Percentiles rank a stretch among this genome's conserved stretches.
These are phyloP conservation scores for Mobula birostris DNA, from an alignment of 2,113 vertebrate species.

Conservation along the genomic window DNA sequence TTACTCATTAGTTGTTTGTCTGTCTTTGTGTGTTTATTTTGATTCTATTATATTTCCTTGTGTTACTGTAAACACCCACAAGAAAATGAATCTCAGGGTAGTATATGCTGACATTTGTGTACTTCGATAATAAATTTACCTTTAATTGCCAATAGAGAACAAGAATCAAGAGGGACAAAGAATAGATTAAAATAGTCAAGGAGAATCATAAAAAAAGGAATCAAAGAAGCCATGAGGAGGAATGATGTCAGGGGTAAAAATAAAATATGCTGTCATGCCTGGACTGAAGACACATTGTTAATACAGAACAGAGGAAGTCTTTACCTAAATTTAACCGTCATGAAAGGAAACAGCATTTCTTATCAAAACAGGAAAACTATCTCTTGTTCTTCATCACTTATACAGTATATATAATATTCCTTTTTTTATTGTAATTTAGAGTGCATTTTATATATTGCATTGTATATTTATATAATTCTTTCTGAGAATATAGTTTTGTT, in stretches of 20 bases:
- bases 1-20: no score
- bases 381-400: not conserved
- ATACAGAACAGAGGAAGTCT: not conserved
- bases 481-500: not conserved
- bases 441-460: no score
- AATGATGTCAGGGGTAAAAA: not conserved
- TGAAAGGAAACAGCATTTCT: not conserved
- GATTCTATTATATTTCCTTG: no score
- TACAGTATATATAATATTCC: no score
- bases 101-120: no score
- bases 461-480: not conserved
- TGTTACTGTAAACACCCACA: no score
- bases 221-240: not conserved
- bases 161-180: not conserved
- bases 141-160: not conserved
- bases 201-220: not conserved
- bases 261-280: not conserved
- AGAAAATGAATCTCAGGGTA: no score
- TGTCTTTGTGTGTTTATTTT: no score
- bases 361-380: not conserved
- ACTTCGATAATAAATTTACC: no score
- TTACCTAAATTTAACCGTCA: not conserved
- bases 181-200: not conserved
- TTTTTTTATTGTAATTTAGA: no score
- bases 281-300: not conserved